A percentile compares a stretch with the other conserved stretches of the same genome.
Conservation (phyloP, 2,113 vertebrate genomes). For the Aspiorhynchus laticeps region DNA sequence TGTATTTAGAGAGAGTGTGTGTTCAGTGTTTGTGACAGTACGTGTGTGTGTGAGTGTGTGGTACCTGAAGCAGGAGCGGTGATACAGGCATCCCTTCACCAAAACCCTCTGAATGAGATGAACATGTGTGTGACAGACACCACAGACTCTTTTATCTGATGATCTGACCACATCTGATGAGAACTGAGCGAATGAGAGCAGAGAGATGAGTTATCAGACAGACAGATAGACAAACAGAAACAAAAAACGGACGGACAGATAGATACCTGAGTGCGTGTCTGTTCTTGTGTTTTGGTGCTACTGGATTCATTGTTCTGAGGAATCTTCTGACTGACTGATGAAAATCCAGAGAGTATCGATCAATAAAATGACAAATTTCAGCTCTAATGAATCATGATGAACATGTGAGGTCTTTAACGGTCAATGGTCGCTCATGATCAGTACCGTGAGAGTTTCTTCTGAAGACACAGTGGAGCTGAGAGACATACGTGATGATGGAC, state of each 20-base stretch:
- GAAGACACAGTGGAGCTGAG: constrained; percentile 95
- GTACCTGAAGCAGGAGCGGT: constrained; percentile 94
- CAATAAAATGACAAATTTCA: not conserved
- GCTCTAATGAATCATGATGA: constrained; percentile 5
- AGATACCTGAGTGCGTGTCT: not conserved
- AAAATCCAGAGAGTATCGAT: not conserved
- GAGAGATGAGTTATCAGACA: not conserved
- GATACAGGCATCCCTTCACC: constrained; percentile 90
- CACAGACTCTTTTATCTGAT: constrained; percentile 72
- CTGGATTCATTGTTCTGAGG: not conserved
- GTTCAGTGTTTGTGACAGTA: not conserved
- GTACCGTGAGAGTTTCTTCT: constrained; percentile 75
- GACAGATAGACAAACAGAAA: not conserved
- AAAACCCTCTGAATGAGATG: constrained; percentile 95
- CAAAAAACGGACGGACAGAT: not conserved
- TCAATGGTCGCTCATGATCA: constrained; percentile 23
- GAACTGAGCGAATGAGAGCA: constrained; percentile 35
- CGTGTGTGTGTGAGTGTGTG: not conserved
- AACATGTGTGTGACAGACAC: constrained; percentile 87
- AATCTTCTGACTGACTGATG: constrained; percentile 10
- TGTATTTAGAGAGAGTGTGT: not conserved
- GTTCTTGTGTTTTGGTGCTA: not conserved
- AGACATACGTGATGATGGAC: constrained; percentile 96
- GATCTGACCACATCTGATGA: constrained; percentile 51
- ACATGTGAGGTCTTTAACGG: not conserved